phyloP scores from a whole-genome alignment of 2,888 invertebrate genomes.

The Hirtodrosophila confusa region DNA sequence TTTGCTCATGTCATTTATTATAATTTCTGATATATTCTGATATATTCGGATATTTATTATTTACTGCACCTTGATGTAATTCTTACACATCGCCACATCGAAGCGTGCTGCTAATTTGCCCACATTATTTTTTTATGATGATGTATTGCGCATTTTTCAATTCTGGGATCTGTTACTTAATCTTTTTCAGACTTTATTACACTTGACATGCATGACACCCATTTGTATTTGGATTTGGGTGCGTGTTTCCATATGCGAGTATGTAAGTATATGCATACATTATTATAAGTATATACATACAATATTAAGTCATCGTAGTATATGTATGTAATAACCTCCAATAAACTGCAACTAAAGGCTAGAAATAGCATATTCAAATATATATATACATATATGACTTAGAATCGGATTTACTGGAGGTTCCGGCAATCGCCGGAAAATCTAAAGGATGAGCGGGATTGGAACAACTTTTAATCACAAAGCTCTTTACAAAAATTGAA shows the following conservation, averaged over 20 bases:
- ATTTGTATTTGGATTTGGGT: slow-evolving; percentile 23
- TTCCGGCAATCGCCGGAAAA: no score
- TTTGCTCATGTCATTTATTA: slow-evolving; percentile 29
- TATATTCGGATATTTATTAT: neutral
- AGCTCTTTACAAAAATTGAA: no score
- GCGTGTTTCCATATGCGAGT: slow-evolving; percentile 20
- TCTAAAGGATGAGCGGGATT: no score
- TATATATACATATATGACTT: no score
- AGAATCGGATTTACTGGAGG: no score
- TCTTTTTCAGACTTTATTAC: slow-evolving; percentile 44
- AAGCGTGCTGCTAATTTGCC: slow-evolving; percentile 47
- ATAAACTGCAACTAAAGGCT: no score
- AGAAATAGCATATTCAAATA: no score
- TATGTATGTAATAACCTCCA: neutral
- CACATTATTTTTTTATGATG: slow-evolving; percentile 8
- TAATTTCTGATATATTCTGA: slow-evolving; percentile 2
- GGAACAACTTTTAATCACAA: no score
- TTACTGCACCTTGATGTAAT: slow-evolving; percentile 10
- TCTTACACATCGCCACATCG: slow-evolving; percentile 5
- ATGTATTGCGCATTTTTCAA: slow-evolving; percentile 35
- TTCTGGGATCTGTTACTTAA: slow-evolving; percentile 7
- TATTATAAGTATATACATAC: slow-evolving; percentile 18
- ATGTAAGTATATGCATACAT: slow-evolving; percentile 9
- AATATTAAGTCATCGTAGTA: slow-evolving; percentile 24
- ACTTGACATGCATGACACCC: slow-evolving; percentile 51